Evolutionary conservation across 1,140 invertebrate species (phyloP).

Genomic region (Lasioglossum baleicum): DNA sequence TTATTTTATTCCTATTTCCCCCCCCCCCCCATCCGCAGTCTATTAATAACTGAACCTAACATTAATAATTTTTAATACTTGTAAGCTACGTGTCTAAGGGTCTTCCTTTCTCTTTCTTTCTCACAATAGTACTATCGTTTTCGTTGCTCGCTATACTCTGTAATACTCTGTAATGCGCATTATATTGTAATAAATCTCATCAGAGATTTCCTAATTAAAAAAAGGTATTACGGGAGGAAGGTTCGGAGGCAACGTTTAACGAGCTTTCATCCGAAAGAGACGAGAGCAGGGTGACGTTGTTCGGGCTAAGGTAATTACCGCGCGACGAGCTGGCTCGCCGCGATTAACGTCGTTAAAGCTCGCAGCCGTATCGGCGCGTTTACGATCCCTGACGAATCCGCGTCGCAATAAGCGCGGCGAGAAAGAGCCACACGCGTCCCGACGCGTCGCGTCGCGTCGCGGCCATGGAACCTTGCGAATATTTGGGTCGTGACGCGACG

Average conservation of each 20-base stretch:
- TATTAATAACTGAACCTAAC: too few species aligned
- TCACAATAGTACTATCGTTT: too few species aligned
- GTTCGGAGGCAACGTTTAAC: constrained; percentile 14
- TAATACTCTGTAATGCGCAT: too few species aligned
- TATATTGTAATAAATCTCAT: too few species aligned
- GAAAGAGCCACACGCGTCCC: neutral
- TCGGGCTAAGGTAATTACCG: constrained; percentile 58
- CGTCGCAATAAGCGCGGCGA: constrained; percentile 30
- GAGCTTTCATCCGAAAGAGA: constrained; percentile 19
- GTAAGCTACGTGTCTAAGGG: too few species aligned
- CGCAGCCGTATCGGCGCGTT: constrained; percentile 58
- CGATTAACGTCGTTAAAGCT: constrained; percentile 64
- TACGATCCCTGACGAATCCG: constrained; percentile 65
- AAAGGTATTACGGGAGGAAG: too few species aligned
- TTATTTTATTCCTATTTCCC: too few species aligned
- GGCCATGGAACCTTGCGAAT: constrained; percentile 12
- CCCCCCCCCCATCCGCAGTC: too few species aligned
- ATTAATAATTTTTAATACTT: too few species aligned
- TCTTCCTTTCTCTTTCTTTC: too few species aligned
- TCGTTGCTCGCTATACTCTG: too few species aligned
- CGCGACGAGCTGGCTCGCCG: constrained; percentile 51
- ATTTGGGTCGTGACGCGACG: constrained; percentile 57
- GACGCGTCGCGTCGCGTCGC: neutral
- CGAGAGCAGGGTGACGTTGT: neutral
- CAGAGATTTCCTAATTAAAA: too few species aligned